phyloP scores from a whole-genome alignment of 2,888 invertebrate species.

The Troglohyphantes excavatus region DNA sequence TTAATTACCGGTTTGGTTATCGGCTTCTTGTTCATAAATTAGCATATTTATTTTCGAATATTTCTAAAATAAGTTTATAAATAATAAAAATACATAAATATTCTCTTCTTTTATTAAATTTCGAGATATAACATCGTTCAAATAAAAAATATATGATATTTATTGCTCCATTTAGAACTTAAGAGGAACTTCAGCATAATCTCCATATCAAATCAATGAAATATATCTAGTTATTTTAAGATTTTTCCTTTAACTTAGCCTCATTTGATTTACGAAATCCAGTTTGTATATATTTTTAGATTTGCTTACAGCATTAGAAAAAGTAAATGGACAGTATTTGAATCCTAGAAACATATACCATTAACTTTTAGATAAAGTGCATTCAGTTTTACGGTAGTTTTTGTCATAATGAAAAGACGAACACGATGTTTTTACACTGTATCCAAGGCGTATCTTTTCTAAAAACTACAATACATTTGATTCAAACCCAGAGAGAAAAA shows the following conservation, averaged over 20 bases:
- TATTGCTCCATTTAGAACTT: not conserved
- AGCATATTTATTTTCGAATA: too few relatives aligned
- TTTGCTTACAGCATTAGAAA: not conserved
- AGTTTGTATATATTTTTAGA: not conserved
- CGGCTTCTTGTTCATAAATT: too few relatives aligned
- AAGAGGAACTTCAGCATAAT: not conserved
- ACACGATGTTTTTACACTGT: not conserved
- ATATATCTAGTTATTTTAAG: not conserved
- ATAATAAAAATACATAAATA: too few relatives aligned
- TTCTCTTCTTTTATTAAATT: too few relatives aligned
- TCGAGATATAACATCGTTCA: too few relatives aligned
- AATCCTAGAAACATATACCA: not conserved
- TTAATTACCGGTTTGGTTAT: too few relatives aligned
- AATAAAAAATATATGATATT: too few relatives aligned
- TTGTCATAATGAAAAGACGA: slow-evolving; percentile 18
- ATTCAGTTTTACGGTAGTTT: not conserved
- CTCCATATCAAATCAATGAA: not conserved
- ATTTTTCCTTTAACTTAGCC: not conserved
- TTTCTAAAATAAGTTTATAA: too few relatives aligned
- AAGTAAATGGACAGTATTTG: not conserved
- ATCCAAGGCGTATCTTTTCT: not conserved
- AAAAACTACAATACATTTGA: slow-evolving; percentile 24
- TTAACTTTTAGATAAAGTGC: slow-evolving; percentile 1
- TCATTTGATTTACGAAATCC: not conserved
- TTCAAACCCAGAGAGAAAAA: slow-evolving; percentile 36